Base-by-base conservation (phyloP, 2,888 invertebrate genomes). In the Netelia fuscicornis region DNA sequence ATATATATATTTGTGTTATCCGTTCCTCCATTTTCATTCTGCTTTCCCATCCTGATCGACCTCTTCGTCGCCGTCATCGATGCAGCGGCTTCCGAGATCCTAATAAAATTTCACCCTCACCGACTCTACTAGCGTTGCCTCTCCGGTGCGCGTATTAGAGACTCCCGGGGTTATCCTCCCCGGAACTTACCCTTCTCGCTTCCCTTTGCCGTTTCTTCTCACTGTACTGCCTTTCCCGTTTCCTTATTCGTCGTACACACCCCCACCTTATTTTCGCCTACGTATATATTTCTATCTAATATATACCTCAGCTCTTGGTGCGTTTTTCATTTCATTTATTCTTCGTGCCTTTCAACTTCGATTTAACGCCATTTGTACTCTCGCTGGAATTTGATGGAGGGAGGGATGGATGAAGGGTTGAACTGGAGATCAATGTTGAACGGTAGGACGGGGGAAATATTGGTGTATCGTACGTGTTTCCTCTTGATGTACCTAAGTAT, bases 21-120 rank as follows among this genome's bases (percentile, higher is more conserved):
- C 11, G 30, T 60, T 56, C n/a, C 11, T 65, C 23, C 44, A 37
- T 54, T 62, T 78, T 65, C 25, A 65, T 60, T 58, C 67, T 56
- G 56, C 64, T 77, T 75, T 71, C 64, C 42, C 60, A 44, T 9
- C 23, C 74, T 52, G 23, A 44, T 54, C 56, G 65, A 60, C 60
- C 62, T 42, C 67, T 60, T 79, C 71, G 20, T 62, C 62, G 70
- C n/a, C 70, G 48, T 68, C 58, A 37, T 68, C 62, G 67, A 60
- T 54, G 62, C 67, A 42, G 60, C 65, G 75, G 84, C 86, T 83
- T 86, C 67, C 81, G 80, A 79, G 76, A 86, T 88, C 87, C 87
- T 87, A 88, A 88, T 86, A 87, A 87, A 88, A 89, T 89, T 87
- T 87, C 70, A 67, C 75, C 85, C 78, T 84, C 77, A 71, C 81